Conservation (phyloP, 2,113 vertebrate genomes). For the Panurus biarmicus region DNA sequence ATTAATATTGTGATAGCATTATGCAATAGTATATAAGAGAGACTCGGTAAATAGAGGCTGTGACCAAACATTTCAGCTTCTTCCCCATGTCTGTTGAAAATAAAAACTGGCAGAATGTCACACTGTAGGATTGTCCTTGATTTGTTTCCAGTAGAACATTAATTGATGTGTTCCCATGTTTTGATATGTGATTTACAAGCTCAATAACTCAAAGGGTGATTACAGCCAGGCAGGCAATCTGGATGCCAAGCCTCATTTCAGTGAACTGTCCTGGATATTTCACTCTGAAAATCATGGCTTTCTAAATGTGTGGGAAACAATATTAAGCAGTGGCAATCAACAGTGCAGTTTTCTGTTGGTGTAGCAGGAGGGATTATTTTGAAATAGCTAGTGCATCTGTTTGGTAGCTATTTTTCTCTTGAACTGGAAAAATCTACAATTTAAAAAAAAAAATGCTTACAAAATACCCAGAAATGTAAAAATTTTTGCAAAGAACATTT, state of each 20-base stretch:
- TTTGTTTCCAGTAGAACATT: conserved; percentile 53
- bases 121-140: conserved; percentile 46
- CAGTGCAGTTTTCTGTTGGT: conserved; percentile 24
- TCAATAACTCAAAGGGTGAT: conserved; percentile 46
- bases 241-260: conserved; percentile 32
- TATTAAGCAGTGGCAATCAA: conserved; percentile 34
- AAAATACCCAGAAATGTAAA: not conserved
- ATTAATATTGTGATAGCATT: conserved; percentile 51
- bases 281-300: conserved; percentile 39
- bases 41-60: conserved; percentile 49
- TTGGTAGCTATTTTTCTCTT: conserved; percentile 38
- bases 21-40: conserved; percentile 44
- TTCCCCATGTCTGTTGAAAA: conserved; percentile 3
- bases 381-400: conserved; percentile 40
- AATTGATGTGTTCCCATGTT: conserved; percentile 48
- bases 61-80: conserved; percentile 32
- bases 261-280: conserved; percentile 52
- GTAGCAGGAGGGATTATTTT: conserved; percentile 20
- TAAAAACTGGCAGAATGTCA: conserved; percentile 45
- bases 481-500: not conserved
- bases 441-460: not conserved
- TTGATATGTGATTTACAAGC: conserved; percentile 50
- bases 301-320: conserved; percentile 38
- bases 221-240: conserved; percentile 14
- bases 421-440: not conserved